Percentiles rank a stretch among this genome's conserved stretches.
These are phyloP conservation scores for Bombus balteatus DNA, from an alignment of 1,140 invertebrate genomes.

Conservation along the genomic window DNA sequence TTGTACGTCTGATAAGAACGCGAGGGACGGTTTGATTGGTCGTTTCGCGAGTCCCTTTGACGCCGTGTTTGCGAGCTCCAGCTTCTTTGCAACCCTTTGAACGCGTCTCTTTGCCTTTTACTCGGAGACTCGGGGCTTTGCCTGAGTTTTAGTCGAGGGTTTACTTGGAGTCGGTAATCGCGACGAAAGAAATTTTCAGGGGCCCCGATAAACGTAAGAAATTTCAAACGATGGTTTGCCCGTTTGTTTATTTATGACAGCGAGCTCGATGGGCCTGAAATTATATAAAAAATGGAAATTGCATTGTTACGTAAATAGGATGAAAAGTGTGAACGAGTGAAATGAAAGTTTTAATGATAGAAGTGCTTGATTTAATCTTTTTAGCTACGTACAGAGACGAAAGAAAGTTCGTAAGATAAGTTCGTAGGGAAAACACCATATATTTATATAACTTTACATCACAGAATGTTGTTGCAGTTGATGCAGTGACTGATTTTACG, in stretches of 20 bases:
- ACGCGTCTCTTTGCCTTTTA: background rate
- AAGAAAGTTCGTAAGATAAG: too few species aligned
- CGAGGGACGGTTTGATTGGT: slow-evolving; percentile 22
- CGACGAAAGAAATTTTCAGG: background rate
- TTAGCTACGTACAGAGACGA: too few species aligned
- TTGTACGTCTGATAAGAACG: slow-evolving; percentile 39
- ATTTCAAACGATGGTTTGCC: background rate
- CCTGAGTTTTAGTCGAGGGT: background rate
- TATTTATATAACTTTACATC: too few species aligned
- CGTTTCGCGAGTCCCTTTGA: slow-evolving; percentile 40
- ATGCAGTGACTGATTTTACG: too few species aligned
- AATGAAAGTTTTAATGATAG: background rate
- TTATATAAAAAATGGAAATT: background rate
- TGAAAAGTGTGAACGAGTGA: background rate
- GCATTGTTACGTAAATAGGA: background rate
- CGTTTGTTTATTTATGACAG: background rate
- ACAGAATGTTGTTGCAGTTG: too few species aligned
- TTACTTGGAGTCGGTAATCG: background rate
- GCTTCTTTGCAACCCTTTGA: slow-evolving; percentile 21
- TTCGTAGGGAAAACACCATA: too few species aligned
- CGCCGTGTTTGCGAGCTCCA: slow-evolving; percentile 8
- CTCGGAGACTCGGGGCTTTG: background rate
- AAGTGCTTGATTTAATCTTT: background rate
- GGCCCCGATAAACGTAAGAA: background rate
- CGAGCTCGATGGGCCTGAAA: background rate